These are phyloP conservation scores for Bhutanitis thaidina DNA, from an alignment of 2,888 invertebrate genomes.

Conservation along the genomic window DNA sequence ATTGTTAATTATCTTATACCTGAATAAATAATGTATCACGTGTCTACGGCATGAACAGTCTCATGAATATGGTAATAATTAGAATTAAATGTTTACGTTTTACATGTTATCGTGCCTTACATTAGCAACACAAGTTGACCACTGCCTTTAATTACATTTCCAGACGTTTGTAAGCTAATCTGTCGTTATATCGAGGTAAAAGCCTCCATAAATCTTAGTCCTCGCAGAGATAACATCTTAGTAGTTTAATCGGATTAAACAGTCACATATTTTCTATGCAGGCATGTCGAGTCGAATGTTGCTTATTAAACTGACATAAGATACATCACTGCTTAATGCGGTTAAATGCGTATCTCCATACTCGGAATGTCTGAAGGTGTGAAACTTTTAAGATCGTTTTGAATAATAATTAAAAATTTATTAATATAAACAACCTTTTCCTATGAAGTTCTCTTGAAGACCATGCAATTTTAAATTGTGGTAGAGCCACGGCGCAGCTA, in stretches of 20 bases:
- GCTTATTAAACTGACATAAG: background rate
- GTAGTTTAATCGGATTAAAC: background rate
- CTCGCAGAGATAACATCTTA: background rate
- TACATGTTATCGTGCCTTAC: conserved; percentile 4
- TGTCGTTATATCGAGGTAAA: conserved; percentile 2
- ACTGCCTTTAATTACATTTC: conserved; percentile 11
- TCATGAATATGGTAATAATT: background rate
- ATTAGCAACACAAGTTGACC: background rate
- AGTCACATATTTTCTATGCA: background rate
- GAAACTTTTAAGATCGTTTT: too few relatives aligned
- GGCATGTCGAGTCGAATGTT: background rate
- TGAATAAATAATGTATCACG: background rate
- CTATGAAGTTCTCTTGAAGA: too few relatives aligned
- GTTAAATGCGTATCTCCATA: too few relatives aligned
- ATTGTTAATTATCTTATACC: too few relatives aligned
- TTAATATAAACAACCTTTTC: too few relatives aligned
- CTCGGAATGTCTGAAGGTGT: too few relatives aligned
- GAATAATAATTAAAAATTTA: too few relatives aligned
- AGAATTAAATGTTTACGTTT: conserved; percentile 5
- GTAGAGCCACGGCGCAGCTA: too few relatives aligned
- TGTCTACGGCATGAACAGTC: background rate
- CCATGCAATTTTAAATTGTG: too few relatives aligned
- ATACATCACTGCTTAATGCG: background rate
- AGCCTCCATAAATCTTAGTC: conserved; percentile 2
- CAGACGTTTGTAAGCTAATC: conserved; percentile 11